phyloP scores from a whole-genome alignment of 2,888 invertebrate genomes.

The Biston betularia region DNA sequence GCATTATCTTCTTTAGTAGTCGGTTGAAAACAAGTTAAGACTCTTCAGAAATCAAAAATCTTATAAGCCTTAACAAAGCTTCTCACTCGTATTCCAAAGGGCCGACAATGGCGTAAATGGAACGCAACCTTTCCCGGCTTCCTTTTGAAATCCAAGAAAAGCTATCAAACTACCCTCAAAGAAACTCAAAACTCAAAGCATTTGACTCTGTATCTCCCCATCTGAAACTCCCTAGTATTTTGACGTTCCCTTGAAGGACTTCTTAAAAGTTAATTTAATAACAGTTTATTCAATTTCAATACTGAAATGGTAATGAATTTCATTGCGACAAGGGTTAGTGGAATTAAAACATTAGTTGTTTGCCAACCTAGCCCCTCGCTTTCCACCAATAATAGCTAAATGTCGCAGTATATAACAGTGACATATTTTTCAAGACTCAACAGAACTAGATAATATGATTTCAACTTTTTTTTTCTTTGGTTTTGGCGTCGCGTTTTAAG shows the following conservation, averaged over 20 bases:
- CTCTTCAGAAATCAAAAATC: not conserved
- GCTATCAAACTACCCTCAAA: slow-evolving; percentile 26
- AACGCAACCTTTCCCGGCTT: slow-evolving; percentile 3
- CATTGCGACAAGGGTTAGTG: slow-evolving; percentile 12
- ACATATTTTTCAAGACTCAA: not conserved
- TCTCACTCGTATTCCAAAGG: slow-evolving; percentile 1
- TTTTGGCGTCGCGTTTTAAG: no score
- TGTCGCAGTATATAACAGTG: slow-evolving; percentile 2
- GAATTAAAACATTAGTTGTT: slow-evolving; percentile 27
- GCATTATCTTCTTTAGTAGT: not conserved
- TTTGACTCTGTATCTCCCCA: slow-evolving; percentile 7
- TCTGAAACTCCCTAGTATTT: slow-evolving; percentile 2
- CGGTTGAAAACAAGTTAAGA: not conserved
- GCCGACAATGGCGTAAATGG: slow-evolving; percentile 9
- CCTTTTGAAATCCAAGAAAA: slow-evolving; percentile 22
- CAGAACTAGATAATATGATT: not conserved
- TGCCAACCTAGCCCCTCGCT: slow-evolving; percentile 19
- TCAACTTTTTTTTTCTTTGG: no score
- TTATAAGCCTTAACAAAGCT: not conserved
- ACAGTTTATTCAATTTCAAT: slow-evolving; percentile 11
- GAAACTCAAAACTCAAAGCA: slow-evolving; percentile 15
- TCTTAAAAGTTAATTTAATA: slow-evolving; percentile 2
- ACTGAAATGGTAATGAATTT: slow-evolving; percentile 15
- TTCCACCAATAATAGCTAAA: slow-evolving; percentile 18
- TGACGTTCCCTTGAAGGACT: slow-evolving; percentile 11